Percentiles rank a stretch among this genome's conserved stretches.
phyloP scores from a whole-genome alignment of 2,797 vertebrate species.

The Ispidina picta region DNA sequence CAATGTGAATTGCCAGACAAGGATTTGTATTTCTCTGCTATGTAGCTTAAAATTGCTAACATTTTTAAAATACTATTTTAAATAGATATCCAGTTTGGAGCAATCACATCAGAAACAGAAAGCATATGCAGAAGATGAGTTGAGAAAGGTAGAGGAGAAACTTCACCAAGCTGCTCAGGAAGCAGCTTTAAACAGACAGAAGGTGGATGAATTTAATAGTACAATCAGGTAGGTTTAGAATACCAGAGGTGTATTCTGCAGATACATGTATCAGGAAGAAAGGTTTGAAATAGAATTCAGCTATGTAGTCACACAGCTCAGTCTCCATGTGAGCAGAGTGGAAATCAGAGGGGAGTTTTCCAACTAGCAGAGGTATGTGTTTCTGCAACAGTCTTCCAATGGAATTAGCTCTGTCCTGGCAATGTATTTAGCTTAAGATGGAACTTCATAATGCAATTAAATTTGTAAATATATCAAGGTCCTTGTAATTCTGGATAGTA shows the following conservation, averaged over 20 bases:
- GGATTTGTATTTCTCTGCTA: background rate
- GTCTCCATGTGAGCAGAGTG: background rate
- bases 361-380: background rate
- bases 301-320: background rate
- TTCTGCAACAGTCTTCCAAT: background rate
- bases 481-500: background rate
- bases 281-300: background rate
- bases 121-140: constrained; percentile 76
- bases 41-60: background rate
- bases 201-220: constrained; percentile 71
- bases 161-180: constrained; percentile 72
- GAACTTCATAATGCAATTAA: background rate
- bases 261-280: background rate
- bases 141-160: constrained; percentile 79
- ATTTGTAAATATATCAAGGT: background rate
- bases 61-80: background rate
- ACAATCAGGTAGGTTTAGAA: constrained; percentile 64
- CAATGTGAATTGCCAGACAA: background rate
- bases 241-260: background rate
- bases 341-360: background rate
- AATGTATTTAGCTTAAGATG: background rate
- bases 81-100: constrained; percentile 87
- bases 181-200: constrained; percentile 76
- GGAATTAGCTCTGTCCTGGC: background rate
- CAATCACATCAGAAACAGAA: constrained; percentile 86